phyloP scores from a whole-genome alignment of 2,797 vertebrate species.

The Brachyrhaphis roseni region DNA sequence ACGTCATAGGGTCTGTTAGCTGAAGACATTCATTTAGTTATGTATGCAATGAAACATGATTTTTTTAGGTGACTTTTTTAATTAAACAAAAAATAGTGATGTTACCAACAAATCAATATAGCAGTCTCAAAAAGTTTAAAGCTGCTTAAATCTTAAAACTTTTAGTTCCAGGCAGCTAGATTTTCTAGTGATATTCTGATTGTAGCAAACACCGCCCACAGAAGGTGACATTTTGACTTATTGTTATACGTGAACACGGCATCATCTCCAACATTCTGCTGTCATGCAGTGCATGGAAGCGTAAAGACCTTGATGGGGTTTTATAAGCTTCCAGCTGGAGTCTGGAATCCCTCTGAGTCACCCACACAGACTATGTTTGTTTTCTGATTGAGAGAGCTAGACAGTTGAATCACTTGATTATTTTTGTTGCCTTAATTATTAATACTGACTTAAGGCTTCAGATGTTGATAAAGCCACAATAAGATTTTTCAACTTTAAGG shows the following conservation, averaged over 20 bases:
- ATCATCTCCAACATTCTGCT: not conserved
- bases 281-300: not conserved
- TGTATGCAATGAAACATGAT: not conserved
- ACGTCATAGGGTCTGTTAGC: not conserved
- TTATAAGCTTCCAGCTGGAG: conserved; percentile 2
- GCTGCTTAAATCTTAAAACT: not conserved
- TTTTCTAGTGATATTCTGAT: not conserved
- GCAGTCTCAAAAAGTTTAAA: not conserved
- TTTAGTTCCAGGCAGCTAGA: not conserved
- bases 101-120: not conserved
- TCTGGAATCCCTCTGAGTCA: not conserved
- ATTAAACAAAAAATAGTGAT: not conserved
- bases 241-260: not conserved
- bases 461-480: not conserved
- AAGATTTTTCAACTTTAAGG: not conserved
- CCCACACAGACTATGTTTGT: conserved; percentile 2
- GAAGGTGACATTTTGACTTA: not conserved
- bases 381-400: not conserved
- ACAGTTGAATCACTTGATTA: not conserved
- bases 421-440: not conserved
- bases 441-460: not conserved
- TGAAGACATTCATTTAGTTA: not conserved
- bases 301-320: not conserved
- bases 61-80: not conserved
- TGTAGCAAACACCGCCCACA: not conserved